These are phyloP conservation scores for Aphelocoma coerulescens DNA, from an alignment of 2,113 vertebrate genomes.

Conservation along the genomic window DNA sequence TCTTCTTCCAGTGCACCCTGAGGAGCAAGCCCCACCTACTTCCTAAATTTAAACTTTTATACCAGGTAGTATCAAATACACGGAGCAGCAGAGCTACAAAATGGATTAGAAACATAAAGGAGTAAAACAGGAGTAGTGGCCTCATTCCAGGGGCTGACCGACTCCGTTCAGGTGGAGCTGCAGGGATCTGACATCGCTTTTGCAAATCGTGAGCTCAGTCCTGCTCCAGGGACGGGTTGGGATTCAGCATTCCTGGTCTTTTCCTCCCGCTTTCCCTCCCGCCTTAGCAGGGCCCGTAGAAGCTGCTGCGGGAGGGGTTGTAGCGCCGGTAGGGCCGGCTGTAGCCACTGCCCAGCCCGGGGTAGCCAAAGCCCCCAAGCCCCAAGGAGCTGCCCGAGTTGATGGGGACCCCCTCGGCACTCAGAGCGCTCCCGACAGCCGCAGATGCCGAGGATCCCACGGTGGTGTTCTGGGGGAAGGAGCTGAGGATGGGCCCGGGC, in stretches of 20 bases:
- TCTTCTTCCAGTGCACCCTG: not conserved
- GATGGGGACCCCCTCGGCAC: not conserved
- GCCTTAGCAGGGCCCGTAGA: not conserved
- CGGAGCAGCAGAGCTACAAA: not conserved
- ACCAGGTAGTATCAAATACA: not conserved
- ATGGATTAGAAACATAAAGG: not conserved
- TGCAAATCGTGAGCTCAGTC: not conserved
- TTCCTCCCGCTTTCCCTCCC: fast-evolving
- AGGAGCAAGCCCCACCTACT: not conserved
- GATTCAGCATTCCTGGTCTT: not conserved
- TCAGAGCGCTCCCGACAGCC: not conserved
- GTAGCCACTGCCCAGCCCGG: not conserved
- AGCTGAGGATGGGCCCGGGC: slow-evolving; percentile 34
- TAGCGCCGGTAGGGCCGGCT: not conserved
- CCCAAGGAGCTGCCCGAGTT: fast-evolving
- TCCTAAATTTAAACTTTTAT: not conserved
- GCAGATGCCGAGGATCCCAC: not conserved
- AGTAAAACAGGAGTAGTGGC: not conserved
- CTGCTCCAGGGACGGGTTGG: fast-evolving
- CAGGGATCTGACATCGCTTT: fast-evolving
- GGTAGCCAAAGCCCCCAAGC: not conserved
- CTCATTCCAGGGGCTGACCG: not conserved
- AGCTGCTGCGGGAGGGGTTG: not conserved
- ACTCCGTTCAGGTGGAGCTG: not conserved
- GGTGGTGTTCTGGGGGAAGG: not conserved